Base-by-base conservation (phyloP, 2,888 invertebrate genomes). In the Chrysolina haemoptera region DNA sequence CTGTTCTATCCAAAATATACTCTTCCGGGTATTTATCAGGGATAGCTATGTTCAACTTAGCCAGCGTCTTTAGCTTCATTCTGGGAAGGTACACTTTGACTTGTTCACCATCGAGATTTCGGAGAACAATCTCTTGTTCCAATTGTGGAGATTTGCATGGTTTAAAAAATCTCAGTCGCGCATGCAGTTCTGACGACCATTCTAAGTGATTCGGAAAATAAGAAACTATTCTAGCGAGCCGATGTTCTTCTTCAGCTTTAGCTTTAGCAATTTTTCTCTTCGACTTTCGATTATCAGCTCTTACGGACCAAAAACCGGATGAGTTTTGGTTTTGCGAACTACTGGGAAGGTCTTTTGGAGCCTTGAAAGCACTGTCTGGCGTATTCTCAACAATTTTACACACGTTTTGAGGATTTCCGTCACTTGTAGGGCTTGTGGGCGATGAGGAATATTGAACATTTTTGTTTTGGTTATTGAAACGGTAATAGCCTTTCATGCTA, bases 1-100 rank as follows among this genome's bases (percentile, higher is more conserved):
- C 59, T 22, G 14, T 22, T 59, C 22, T 22, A 0, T 59, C 59
- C 22, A 59, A n/a, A n/a, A 9, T 35, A 27, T 35, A 59, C 59
- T 59, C 59, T 59, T 59, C 59, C 35, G n/a, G 14, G 27, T 8
- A 59, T n/a, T 59, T 59, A 12, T 59, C n/a, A 5, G 59, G 59
- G 6, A 59, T n/a, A n/a, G 18, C 35, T 35, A 6, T 8, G 2
- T 22, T 27, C n/a, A 59, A 11, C 27, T n/a, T 11, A 9, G 14
- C n/a, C 14, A 27, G 12, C 59, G 27, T 59, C n/a, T 35, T 35
- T 6, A n/a, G n/a, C 5, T 20, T 18, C 10, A 53, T 14, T 59
- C 35, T 59, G n/a, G 59, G 59, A 59, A 59, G 6, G 14, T 6
- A n/a, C 35, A 59, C 27, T 9, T 22, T 1, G 27, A 59, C 59